Evolutionary conservation across 2,113 vertebrate species (phyloP), one percentile per base, ranked within the genome.

Genomic region (Lanius ludovicianus): DNA sequence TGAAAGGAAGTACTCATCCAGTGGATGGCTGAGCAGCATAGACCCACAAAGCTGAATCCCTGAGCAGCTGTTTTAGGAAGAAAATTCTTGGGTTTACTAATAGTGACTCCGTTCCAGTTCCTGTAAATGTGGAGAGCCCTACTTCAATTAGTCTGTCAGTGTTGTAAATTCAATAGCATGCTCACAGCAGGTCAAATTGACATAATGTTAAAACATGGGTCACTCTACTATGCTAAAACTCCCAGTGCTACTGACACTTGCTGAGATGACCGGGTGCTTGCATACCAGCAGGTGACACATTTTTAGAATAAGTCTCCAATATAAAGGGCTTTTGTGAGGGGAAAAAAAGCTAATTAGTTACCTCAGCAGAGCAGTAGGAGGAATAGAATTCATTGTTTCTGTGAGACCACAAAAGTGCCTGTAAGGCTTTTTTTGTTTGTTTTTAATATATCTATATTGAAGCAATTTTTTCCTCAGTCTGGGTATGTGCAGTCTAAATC

Each of bases 371-470:
- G 50, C 63, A 86, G 82, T 71, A 81, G 60, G 64, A 96, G 88
- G 56, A 95, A 84, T 84, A 88, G 60, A 84, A 94, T 84, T 92
- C 85, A 89, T 75, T 94, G 88, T 95, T 96, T 95, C 76, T 92
- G 33, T 71, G 92, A 92, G 80, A 88, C 88, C 90, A 94, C 92
- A 87, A 53, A 96, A 94, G 60, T 86, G 83, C 85, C 93, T 94
- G 73, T 56, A 84, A 94, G 88, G 68, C 56, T 69, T 85, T 87
- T 87, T 62, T 94, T 87, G 87, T 90, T 94, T 95, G 86, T 87
- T 90, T 94, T 93, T 93, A 94, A 90, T 92, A 76, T 84, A 74
- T 79, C 76, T 95, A 86, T 95, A 96, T 94, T 94, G 86, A 94
- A 96, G 65, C 60, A 84, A 62, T 93, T 92, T 95, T 96, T 93